These are phyloP conservation scores for Dysidea cf. avara DNA, from an alignment of 37 sponge, comb jelly and placozoan species.

Conservation along the genomic window DNA sequence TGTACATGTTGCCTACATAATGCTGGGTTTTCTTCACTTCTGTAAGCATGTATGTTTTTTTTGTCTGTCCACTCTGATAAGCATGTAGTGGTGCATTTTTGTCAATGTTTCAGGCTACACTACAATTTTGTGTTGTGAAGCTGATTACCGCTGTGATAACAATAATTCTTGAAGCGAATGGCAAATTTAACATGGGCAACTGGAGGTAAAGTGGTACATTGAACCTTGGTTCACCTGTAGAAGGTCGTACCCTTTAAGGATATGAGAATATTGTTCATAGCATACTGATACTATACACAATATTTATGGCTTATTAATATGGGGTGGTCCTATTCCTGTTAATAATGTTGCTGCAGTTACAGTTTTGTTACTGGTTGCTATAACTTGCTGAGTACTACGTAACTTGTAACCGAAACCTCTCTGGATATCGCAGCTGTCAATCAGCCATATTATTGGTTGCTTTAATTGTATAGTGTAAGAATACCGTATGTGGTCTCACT, in stretches of 20 bases:
- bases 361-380: too few species aligned
- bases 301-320: too few species aligned
- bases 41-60: slow-evolving; percentile 83
- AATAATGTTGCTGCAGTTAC: too few species aligned
- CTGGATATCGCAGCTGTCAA: too few species aligned
- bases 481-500: too few species aligned
- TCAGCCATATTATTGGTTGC: too few species aligned
- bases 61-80: neutral
- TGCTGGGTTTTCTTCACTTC: slow-evolving; percentile 75
- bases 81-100: neutral
- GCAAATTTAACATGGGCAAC: slow-evolving; percentile 75
- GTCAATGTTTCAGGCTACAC: slow-evolving; percentile 55
- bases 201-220: slow-evolving; percentile 54
- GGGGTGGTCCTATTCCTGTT: too few species aligned
- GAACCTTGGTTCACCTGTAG: neutral
- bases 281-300: too few species aligned
- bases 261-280: too few species aligned
- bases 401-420: too few species aligned
- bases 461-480: too few species aligned
- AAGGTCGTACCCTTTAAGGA: neutral
- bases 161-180: slow-evolving; percentile 84
- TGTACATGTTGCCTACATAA: slow-evolving; percentile 90
- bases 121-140: slow-evolving; percentile 97
- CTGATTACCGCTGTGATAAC: slow-evolving; percentile 88
- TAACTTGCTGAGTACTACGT: too few species aligned